Evolutionary conservation across 2,113 vertebrate genomes (phyloP), one percentile per base, ranked within the genome.

Genomic region (Gallinago undulata): DNA sequence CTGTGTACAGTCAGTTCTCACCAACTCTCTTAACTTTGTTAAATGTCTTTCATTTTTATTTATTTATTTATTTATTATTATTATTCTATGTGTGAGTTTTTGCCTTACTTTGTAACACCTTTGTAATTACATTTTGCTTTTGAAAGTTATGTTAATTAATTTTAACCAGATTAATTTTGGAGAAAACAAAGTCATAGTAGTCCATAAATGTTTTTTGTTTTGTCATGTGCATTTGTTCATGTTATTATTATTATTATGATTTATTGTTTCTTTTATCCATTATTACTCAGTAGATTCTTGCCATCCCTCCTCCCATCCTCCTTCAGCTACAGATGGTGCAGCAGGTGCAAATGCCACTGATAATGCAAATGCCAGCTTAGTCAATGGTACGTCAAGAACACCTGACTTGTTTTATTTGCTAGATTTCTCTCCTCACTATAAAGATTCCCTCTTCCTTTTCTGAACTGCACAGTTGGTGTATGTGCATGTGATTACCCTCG

Each of bases 311-410:
- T 98, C 98, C 98, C 98, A 99, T 98, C 99, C 98, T 99, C 98
- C 99, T 98, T 97, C 99, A 98, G 98, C 99, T 96, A 99, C 99
- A 98, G 99, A 99, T 98, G 99, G 99, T 97, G 98, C 98, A 96
- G 98, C 99, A 98, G 98, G 98, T 97, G 98, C 98, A 98, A 99
- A 99, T 98, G 98, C 99, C 98, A 98, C 98, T 95, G 99, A 98
- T 99, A 99, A 98, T 97, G 96, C 98, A 97, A 98, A 98, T 98
- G 97, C 99, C 99, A 99, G 98, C 98, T 99, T 99, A 98, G 99
- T 99, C 99, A 99, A 99, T 99, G 99, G 99, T 99, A 99, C 97
- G 99, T 99, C 98, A 98, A 98, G 91, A 96, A 94, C 96, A 97
- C 98, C 97, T 96, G 96, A 98, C 97, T 98, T 94, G 96, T 98